A percentile compares a stretch with the other conserved stretches of the same genome.
These are phyloP conservation scores for Ligdia adustata DNA, from an alignment of 2,888 invertebrate species.

Conservation along the genomic window DNA sequence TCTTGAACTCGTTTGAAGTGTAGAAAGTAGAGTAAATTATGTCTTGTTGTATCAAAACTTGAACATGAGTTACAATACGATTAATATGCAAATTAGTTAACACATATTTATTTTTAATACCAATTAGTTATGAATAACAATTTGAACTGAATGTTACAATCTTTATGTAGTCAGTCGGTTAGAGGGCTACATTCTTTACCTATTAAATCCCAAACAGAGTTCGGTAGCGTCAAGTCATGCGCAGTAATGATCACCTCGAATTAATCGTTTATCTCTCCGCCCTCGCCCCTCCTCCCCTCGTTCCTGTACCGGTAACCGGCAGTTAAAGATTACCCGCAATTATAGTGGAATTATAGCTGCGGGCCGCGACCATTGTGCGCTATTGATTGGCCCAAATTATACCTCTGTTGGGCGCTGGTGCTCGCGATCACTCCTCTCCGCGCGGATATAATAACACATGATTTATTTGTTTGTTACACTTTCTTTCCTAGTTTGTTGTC, in stretches of 20 bases:
- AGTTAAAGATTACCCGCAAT: conserved; percentile 45
- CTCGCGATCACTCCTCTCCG: not conserved
- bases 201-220: no score
- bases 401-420: no score
- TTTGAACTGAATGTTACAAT: no score
- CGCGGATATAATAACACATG: conserved; percentile 2
- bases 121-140: no score
- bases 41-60: no score
- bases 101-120: no score
- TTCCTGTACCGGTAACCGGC: not conserved
- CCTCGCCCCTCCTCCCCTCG: conserved; percentile 4
- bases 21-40: no score
- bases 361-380: conserved; percentile 18
- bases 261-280: conserved; percentile 34
- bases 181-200: conserved; percentile 2
- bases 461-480: conserved; percentile 26
- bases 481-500: conserved; percentile 1
- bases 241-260: conserved; percentile 56
- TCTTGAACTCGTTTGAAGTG: no score
- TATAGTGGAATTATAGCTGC: conserved; percentile 30
- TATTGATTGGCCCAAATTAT: conserved; percentile 26
- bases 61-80: no score
- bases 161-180: no score
- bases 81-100: no score
- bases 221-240: conserved; percentile 59